Evolutionary conservation across 2,888 invertebrate species (phyloP).

Genomic region (Criorhina ranunculi): DNA sequence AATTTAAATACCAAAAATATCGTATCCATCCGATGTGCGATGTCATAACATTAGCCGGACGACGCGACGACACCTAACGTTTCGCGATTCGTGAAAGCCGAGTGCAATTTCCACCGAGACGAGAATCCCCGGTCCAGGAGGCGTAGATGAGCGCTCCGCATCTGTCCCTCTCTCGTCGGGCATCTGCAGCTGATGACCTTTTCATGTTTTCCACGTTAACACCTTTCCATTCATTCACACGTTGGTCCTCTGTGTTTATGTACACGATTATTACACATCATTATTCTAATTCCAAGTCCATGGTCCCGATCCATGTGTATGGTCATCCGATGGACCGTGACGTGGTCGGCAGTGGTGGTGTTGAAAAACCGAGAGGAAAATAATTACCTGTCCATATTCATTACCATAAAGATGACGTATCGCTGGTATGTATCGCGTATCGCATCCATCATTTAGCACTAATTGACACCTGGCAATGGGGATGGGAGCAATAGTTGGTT

Average conservation of each 20-base stretch:
- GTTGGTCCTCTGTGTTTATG: conserved; percentile 47
- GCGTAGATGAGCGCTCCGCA: conserved; percentile 16
- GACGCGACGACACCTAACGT: too few species aligned
- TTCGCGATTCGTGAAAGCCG: background rate
- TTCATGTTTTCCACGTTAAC: conserved; percentile 63
- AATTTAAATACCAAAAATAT: conserved; percentile 59
- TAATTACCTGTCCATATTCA: conserved; percentile 77
- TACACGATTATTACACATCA: conserved; percentile 72
- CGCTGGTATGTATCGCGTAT: conserved; percentile 62
- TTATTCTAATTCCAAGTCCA: conserved; percentile 69
- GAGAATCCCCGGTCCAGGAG: conserved; percentile 15
- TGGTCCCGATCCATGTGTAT: conserved; percentile 22
- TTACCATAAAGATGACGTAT: conserved; percentile 77
- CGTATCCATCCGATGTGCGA: conserved; percentile 51
- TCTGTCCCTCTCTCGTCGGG: background rate
- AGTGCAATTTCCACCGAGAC: conserved; percentile 48
- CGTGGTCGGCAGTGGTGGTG: conserved; percentile 22
- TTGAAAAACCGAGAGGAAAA: conserved; percentile 72
- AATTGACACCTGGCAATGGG: conserved; percentile 76
- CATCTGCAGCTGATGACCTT: conserved; percentile 47
- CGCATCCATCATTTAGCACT: conserved; percentile 77
- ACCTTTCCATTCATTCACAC: conserved; percentile 58
- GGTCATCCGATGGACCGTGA: conserved; percentile 26
- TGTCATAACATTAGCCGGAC: conserved; percentile 47
- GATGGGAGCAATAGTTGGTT: conserved; percentile 22